phyloP scores from a whole-genome alignment of 2,113 vertebrate genomes.

The Nanger granti region DNA sequence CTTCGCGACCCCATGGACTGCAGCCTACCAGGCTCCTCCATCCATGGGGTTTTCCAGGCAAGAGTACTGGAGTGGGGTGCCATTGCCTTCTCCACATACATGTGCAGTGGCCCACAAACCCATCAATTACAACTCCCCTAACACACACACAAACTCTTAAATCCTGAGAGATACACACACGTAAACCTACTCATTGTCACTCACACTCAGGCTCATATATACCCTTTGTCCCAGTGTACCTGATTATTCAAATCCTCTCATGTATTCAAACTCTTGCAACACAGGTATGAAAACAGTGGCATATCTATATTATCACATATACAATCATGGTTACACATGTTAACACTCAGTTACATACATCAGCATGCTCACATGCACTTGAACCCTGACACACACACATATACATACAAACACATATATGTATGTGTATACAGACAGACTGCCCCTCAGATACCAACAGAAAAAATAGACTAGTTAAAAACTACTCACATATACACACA shows the following conservation, averaged over 20 bases:
- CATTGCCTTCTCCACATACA: not conserved
- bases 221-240: not conserved
- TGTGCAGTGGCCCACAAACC: not conserved
- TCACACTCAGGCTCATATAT: not conserved
- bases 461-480: slow-evolving; percentile 1
- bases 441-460: not conserved
- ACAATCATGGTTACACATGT: not conserved
- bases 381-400: not conserved
- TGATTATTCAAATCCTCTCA: slow-evolving; percentile 27
- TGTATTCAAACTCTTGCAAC: not conserved
- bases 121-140: not conserved
- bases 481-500: not conserved
- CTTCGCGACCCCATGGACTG: no score
- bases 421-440: not conserved
- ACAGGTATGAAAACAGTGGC: not conserved
- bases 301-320: not conserved
- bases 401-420: not conserved
- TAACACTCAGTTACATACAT: slow-evolving; percentile 21
- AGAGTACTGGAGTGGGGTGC: no score
- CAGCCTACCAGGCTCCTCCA: no score
- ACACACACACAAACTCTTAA: slow-evolving; percentile 10
- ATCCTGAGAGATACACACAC: not conserved
- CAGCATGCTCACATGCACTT: not conserved
- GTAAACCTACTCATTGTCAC: not conserved
- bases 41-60: no score